A percentile compares a stretch with the other conserved stretches of the same genome.
phyloP scores from a whole-genome alignment of 2,797 vertebrate genomes.

The Danionella dracula region DNA sequence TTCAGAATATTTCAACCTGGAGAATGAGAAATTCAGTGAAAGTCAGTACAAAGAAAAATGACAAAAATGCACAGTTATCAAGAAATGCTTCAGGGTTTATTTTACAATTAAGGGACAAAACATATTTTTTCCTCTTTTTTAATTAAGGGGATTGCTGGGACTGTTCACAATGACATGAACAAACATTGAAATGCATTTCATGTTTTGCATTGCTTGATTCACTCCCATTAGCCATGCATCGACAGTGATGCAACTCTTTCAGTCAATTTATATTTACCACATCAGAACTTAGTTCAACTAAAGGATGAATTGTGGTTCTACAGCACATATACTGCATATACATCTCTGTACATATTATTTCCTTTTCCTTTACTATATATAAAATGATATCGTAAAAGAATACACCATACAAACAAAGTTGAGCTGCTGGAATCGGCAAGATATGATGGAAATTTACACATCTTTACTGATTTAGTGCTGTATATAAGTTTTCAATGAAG shows the following conservation, averaged over 20 bases:
- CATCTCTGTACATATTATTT: conserved; percentile 56
- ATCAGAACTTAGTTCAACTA: conserved; percentile 84
- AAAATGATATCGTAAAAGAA: conserved; percentile 99
- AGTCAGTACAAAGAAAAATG: not conserved
- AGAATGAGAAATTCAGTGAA: not conserved
- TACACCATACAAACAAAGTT: conserved; percentile 98
- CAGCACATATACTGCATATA: conserved; percentile 90
- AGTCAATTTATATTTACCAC: conserved; percentile 89
- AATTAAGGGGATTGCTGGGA: conserved; percentile 70
- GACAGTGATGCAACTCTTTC: conserved; percentile 81
- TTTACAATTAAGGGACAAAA: conserved; percentile 91
- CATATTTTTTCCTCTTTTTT: conserved; percentile 84
- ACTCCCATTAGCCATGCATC: conserved; percentile 83
- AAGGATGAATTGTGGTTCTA: conserved; percentile 80
- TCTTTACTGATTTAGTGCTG: conserved; percentile 84
- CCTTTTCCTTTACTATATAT: conserved; percentile 75
- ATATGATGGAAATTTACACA: conserved; percentile 85
- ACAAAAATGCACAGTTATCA: conserved; percentile 64
- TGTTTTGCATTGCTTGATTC: conserved; percentile 81
- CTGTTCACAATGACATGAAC: conserved; percentile 87
- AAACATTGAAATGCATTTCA: conserved; percentile 88
- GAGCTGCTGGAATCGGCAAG: conserved; percentile 90
- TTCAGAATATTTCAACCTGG: not conserved
- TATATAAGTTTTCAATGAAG: conserved; percentile 67
- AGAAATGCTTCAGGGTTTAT: conserved; percentile 95